These are phyloP conservation scores for Eulemur albifrons DNA, from an alignment of 2,797 vertebrate genomes.

Conservation along the genomic window DNA sequence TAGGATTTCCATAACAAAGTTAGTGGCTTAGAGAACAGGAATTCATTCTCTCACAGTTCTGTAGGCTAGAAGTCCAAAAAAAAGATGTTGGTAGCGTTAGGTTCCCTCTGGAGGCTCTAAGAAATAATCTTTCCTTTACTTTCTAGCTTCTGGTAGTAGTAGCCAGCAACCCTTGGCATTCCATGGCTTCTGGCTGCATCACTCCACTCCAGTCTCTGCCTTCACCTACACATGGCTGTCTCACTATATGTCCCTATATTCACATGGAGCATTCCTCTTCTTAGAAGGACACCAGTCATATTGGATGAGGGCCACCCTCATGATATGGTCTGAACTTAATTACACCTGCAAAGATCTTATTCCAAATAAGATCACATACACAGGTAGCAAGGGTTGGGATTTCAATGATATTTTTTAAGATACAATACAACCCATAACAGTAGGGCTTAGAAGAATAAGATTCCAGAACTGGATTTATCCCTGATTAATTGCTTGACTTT, in stretches of 20 bases:
- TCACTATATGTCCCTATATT: background rate
- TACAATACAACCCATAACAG: background rate
- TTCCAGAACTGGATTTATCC: background rate
- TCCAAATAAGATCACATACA: background rate
- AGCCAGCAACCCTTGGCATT: background rate
- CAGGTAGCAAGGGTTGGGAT: background rate
- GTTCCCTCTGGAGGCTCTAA: no score
- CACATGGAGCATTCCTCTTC: background rate
- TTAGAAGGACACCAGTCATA: background rate
- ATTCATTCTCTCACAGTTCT: background rate
- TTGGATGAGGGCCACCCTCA: background rate
- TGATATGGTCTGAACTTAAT: background rate
- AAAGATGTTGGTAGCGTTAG: no score
- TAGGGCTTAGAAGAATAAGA: background rate
- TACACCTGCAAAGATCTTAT: background rate
- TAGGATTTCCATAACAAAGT: background rate
- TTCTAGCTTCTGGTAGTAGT: background rate
- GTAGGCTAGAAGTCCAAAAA: background rate
- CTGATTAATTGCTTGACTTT: background rate
- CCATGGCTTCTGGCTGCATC: background rate
- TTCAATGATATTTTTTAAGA: background rate
- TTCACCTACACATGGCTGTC: background rate
- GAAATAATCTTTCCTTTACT: background rate
- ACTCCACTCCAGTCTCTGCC: background rate
- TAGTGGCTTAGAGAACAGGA: background rate